Base-by-base conservation (phyloP, 2,113 vertebrate species). In the Strigops habroptila region DNA sequence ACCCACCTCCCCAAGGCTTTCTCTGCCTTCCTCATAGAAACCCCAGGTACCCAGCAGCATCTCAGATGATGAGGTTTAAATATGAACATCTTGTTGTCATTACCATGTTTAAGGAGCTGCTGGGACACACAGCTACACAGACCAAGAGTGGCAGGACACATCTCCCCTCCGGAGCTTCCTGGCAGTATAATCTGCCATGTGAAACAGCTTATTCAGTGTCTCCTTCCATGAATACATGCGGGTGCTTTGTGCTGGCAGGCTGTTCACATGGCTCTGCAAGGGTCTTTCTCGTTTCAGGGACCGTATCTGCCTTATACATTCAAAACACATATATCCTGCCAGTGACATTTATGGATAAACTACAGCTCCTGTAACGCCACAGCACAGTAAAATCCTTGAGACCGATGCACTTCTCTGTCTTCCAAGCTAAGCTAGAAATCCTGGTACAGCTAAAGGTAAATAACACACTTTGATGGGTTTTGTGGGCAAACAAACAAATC, bases 281-380 rank as follows among this genome's bases (percentile, higher is more conserved):
- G 92, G 86, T 77, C 89, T 62, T 28, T 69, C 93, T 83, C 85
- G 75, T 89, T 81, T 88, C 79, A 59, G 81, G 79, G 88, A 51
- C 52, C 17, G 15, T 69, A 64, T 27, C 80, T 89, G 86, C 88
- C 76, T 94, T 65, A 90, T 82, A 59, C 91, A 41, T 73, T 41
- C 4, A 0, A 18, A 57, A 78, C 12, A 31, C 76, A 53, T 21
- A 3, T 22, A 43, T 60, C 71, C 44, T 65, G 21, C 69, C 85
- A 46, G 85, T 94, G 96, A 92, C 96, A 95, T 95, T 96, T 95
- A 86, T 15, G 39, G 96, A 91, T 86, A 82, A 92, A 86, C 82
- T 41, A 5, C 70, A 94, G 88, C 91, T 91, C 79, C 82, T 35
- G 37, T 15, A 82, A 91, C 48, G 85, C 9, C 13, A 83, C 84